A percentile compares a stretch with the other conserved stretches of the same genome.
phyloP scores from a whole-genome alignment of 2,888 invertebrate genomes.

The Phalera bucephala region DNA sequence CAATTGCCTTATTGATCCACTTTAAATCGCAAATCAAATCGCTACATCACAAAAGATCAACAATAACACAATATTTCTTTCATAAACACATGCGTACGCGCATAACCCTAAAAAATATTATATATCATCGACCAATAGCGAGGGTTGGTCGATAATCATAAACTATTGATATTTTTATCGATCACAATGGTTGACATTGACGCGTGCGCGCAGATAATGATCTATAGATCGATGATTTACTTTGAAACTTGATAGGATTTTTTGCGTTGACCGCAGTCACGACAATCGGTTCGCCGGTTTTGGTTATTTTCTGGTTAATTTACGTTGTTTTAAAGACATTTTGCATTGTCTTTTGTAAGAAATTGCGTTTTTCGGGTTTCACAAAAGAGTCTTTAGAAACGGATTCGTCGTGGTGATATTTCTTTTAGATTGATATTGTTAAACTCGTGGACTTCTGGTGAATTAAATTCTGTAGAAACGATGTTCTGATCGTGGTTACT shows the following conservation, averaged over 20 bases:
- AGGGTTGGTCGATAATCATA: constrained; percentile 55
- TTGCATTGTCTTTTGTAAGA: constrained; percentile 1
- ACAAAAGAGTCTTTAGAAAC: neutral
- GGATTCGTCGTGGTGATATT: neutral
- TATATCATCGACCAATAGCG: constrained; percentile 55
- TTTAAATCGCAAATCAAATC: constrained; percentile 38
- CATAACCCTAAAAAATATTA: constrained; percentile 69
- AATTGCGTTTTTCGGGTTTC: neutral
- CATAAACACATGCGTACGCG: constrained; percentile 27
- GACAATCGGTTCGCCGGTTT: constrained; percentile 18
- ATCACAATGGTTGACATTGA: constrained; percentile 58
- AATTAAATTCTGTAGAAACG: neutral
- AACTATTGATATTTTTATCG: constrained; percentile 56
- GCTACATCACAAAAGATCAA: constrained; percentile 29
- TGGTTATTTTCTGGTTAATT: constrained; percentile 23
- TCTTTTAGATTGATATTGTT: neutral
- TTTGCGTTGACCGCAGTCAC: constrained; percentile 53
- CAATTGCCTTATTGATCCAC: constrained; percentile 24
- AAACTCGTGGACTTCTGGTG: neutral
- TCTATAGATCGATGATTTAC: constrained; percentile 57
- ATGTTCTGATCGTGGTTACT: no score
- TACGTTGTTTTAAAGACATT: constrained; percentile 9
- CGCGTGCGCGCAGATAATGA: constrained; percentile 59
- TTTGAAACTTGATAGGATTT: constrained; percentile 51
- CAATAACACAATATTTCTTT: constrained; percentile 51